These are phyloP conservation scores for Sericinus montela DNA, from an alignment of 2,888 invertebrate genomes.

Conservation along the genomic window DNA sequence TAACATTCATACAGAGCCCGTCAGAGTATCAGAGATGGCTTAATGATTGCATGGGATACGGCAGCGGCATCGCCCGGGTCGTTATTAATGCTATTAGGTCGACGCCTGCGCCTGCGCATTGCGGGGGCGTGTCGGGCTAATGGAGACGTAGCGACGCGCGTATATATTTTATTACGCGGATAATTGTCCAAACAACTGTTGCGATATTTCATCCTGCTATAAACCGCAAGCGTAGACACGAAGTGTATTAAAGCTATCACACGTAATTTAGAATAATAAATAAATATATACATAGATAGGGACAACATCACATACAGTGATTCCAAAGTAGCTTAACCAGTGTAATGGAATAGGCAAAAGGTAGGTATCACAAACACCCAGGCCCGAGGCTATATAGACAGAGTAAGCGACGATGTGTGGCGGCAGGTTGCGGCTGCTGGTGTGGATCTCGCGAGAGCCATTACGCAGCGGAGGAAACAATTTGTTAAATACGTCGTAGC, in stretches of 20 bases:
- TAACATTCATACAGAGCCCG: slow-evolving; percentile 7
- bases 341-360: no score
- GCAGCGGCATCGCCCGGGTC: slow-evolving; percentile 5
- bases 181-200: slow-evolving; percentile 17
- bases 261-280: no score
- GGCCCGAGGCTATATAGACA: neutral
- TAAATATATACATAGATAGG: no score
- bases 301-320: no score
- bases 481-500: slow-evolving; percentile 9
- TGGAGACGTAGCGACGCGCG: slow-evolving; percentile 12
- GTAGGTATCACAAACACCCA: no score
- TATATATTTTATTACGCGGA: slow-evolving; percentile 13
- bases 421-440: neutral
- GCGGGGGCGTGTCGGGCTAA: slow-evolving; percentile 18
- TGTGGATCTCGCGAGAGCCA: neutral
- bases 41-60: slow-evolving; percentile 7
- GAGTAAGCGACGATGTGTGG: neutral
- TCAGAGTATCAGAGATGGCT: neutral
- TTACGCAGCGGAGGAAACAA: slow-evolving; percentile 1
- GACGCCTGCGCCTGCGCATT: slow-evolving; percentile 14
- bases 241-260: neutral
- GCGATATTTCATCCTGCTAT: slow-evolving; percentile 9
- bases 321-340: no score
- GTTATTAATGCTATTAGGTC: slow-evolving; percentile 15
- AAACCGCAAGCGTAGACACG: neutral